Evolutionary conservation across 2,113 vertebrate genomes (phyloP), one percentile per base, ranked within the genome.

Genomic region (Procavia capensis): DNA sequence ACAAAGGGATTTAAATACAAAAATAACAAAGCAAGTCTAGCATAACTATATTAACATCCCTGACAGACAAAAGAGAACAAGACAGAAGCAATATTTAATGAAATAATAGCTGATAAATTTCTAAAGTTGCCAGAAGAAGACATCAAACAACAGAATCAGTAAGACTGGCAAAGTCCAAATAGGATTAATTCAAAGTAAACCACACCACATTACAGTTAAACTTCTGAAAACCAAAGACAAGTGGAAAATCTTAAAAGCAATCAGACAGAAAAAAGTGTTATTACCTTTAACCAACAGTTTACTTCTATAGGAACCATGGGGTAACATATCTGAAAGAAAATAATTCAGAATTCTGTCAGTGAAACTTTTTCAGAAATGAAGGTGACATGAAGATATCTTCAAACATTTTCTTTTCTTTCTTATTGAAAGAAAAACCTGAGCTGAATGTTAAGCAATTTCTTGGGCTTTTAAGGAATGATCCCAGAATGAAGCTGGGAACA

Each of bases 351-450:
- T n/a, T 94, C 54, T 63, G 54, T 24, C 63, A 61, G 27, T 31
- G n/a, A 45, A 86, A 41, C 74, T 54, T 54, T 54, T 54, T 54
- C 50, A 54, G 17, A 54, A 54, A 54, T 54, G 50, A 54, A 16
- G 50, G 14, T 54, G 24, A 59, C 20, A 59, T 59, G 57, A 50
- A 61, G 74, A 64, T 0, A 45, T 70, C 70, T 41, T 47, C 29
- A 43, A 43, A n/a, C 31, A 3, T 10, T 24, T 4, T 54, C 10
- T 24, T 4, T 54, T 80, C 87, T n/a, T 74, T 17, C 64, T 17
- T 78, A 85, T 24, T 54, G n/a, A 87, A 61, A 85, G 41, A 80
- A 31, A 81, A 86, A 86, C 45, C 4, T 91, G 83, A 95, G 81
- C 31, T 63, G 84, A 57, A 59, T 84, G 84, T 66, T 89, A 43